These are phyloP conservation scores for Phyllostomus discolor DNA, from an alignment of 2,113 vertebrate species.

Conservation along the genomic window DNA sequence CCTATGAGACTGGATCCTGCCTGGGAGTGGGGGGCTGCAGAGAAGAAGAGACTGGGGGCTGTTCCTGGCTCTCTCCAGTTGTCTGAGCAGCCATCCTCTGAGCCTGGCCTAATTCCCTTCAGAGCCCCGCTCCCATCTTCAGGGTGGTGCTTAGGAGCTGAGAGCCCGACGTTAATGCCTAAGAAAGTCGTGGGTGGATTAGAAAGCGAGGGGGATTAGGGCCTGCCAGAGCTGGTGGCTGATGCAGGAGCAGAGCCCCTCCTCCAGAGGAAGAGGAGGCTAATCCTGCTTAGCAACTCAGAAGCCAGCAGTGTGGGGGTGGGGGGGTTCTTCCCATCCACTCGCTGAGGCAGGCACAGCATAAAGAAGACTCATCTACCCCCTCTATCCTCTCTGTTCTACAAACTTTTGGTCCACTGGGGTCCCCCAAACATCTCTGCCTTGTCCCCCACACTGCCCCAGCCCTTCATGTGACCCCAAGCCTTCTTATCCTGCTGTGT, in stretches of 20 bases:
- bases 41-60: background rate
- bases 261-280: conserved; percentile 94
- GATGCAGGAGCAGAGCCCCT: conserved; percentile 60
- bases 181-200: conserved; percentile 76
- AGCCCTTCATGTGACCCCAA: background rate
- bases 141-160: conserved; percentile 72
- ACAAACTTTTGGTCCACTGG: background rate
- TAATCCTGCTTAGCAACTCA: conserved; percentile 99
- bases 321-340: conserved; percentile 55
- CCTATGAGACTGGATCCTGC: background rate
- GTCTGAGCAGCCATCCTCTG: conserved; percentile 49
- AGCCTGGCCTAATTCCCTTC: conserved; percentile 75
- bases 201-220: conserved; percentile 71
- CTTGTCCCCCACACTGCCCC: background rate
- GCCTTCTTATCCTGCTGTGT: background rate
- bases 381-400: background rate
- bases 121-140: conserved; percentile 68
- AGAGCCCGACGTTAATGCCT: conserved; percentile 72
- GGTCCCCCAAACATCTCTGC: background rate
- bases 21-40: background rate
- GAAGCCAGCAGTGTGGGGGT: conserved; percentile 73
- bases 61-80: conserved; percentile 20
- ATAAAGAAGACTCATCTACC: background rate
- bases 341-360: conserved; percentile 60
- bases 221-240: conserved; percentile 71